Percentiles rank a stretch among this genome's conserved stretches.
phyloP scores from a whole-genome alignment of 2,797 vertebrate species.

The Acrossocheilus fasciatus region DNA sequence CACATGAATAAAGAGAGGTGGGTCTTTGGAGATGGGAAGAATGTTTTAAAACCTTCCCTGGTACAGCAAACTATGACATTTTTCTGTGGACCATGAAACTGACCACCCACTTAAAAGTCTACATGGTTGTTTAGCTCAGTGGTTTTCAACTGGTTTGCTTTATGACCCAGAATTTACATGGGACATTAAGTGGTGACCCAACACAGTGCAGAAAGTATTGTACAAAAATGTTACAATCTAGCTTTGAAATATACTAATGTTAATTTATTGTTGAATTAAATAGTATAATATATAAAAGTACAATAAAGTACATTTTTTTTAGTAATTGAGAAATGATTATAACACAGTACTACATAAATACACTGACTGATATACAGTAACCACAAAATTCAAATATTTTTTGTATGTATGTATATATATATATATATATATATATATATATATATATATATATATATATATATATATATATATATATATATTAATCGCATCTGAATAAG shows the following conservation, averaged over 20 bases:
- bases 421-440: too few species aligned
- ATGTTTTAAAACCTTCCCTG: neutral
- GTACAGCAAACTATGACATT: neutral
- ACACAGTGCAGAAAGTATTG: neutral
- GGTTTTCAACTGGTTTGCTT: conserved; percentile 9
- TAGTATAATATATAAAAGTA: neutral
- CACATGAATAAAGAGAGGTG: neutral
- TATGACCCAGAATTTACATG: neutral
- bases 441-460: too few species aligned
- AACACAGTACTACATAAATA: neutral
- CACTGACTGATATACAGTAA: too few species aligned
- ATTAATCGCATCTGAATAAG: too few species aligned
- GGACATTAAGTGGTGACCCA: neutral
- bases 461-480: too few species aligned
- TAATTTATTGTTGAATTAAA: neutral
- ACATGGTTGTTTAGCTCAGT: conserved; percentile 30
- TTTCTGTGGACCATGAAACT: conserved; percentile 16
- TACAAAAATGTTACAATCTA: conserved; percentile 2
- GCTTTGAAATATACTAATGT: neutral
- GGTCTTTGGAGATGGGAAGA: neutral
- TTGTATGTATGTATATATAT: too few species aligned
- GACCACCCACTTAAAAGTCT: conserved; percentile 47
- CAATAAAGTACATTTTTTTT: neutral
- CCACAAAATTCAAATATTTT: too few species aligned
- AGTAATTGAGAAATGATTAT: neutral